phyloP scores from a whole-genome alignment of 2,888 invertebrate species.

The Cyclophora albipunctata region DNA sequence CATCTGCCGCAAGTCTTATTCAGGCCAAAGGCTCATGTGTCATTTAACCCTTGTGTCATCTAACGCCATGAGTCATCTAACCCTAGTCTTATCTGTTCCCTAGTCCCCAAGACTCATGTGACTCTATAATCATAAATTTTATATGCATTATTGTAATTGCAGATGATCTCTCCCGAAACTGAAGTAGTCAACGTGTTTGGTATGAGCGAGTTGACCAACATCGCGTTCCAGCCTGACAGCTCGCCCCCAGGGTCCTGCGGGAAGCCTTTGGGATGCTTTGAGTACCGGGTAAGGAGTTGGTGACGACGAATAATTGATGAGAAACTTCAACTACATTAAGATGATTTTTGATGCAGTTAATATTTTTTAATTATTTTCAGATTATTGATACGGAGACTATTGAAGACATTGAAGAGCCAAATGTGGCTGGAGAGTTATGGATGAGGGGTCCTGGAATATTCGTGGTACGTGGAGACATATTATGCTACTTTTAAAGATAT shows the following conservation, averaged over 20 bases:
- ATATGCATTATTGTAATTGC: slow-evolving; percentile 3
- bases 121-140: no score
- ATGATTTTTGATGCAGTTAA: neutral
- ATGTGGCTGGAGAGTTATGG: slow-evolving; percentile 58
- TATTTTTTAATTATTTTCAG: slow-evolving; percentile 31
- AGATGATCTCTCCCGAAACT: slow-evolving; percentile 31
- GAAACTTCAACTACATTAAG: no score
- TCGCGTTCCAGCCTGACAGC: slow-evolving; percentile 19
- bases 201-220: slow-evolving; percentile 38
- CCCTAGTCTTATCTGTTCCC: no score
- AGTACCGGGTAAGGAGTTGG: slow-evolving; percentile 34
- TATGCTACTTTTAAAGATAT: neutral
- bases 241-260: slow-evolving; percentile 25
- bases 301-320: no score
- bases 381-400: slow-evolving; percentile 48
- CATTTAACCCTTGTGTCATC: no score
- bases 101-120: no score
- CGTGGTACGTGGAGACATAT: slow-evolving; percentile 26
- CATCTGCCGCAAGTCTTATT: no score
- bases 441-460: slow-evolving; percentile 42
- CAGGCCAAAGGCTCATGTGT: no score
- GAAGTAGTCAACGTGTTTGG: slow-evolving; percentile 33
- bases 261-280: slow-evolving; percentile 24
- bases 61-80: no score
- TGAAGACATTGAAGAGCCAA: slow-evolving; percentile 40